phyloP scores from a whole-genome alignment of 2,797 vertebrate species.

The Glossophaga mutica region DNA sequence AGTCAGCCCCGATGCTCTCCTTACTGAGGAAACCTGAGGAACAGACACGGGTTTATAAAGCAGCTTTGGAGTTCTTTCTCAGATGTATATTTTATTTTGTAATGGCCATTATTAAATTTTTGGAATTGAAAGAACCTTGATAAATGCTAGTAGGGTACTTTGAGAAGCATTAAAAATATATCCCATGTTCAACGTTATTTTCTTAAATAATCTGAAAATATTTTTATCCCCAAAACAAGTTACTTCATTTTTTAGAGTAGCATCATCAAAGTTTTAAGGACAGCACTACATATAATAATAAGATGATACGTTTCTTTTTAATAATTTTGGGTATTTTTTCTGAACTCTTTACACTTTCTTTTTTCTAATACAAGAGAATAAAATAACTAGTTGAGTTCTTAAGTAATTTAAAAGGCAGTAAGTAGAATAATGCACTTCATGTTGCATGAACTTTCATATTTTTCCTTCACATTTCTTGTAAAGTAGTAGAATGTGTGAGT shows the following conservation, averaged over 20 bases:
- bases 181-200: neutral
- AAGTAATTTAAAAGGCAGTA: constrained; percentile 1
- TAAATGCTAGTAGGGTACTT: neutral
- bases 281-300: neutral
- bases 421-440: neutral
- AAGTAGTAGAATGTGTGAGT: neutral
- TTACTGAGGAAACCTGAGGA: neutral
- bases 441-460: neutral
- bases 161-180: neutral
- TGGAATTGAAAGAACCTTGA: neutral
- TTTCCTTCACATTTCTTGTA: neutral
- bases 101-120: neutral
- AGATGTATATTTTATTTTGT: neutral
- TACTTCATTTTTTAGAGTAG: neutral
- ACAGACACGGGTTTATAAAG: neutral
- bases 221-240: neutral
- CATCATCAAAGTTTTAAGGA: neutral
- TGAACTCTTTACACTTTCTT: neutral
- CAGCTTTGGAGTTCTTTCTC: neutral
- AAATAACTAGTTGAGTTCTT: neutral
- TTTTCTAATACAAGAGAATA: constrained; percentile 14
- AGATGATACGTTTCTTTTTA: neutral
- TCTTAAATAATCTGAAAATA: constrained; percentile 2
- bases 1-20: neutral
- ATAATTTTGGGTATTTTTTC: neutral